Evolutionary conservation across 2,113 vertebrate genomes (phyloP).

Genomic region (Elephantulus edwardii): DNA sequence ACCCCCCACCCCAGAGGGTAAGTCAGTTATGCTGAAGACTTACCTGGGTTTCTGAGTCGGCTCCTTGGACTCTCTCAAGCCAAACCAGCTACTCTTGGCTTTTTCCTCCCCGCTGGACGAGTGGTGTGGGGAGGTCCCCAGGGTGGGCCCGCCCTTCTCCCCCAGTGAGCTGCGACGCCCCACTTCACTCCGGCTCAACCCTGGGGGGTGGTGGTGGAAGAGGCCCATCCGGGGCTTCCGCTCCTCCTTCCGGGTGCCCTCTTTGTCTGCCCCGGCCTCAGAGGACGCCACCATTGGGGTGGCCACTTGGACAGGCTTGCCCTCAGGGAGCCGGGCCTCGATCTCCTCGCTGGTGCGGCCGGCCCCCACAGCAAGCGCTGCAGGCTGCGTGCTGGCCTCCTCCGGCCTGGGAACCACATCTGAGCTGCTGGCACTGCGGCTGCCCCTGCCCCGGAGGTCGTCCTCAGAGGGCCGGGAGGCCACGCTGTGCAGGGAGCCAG

Average conservation of each 20-base stretch:
- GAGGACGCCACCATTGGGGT: slow-evolving; percentile 65
- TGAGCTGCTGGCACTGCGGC: neutral
- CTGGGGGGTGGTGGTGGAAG: slow-evolving; percentile 87
- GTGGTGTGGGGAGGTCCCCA: neutral
- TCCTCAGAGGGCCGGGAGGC: slow-evolving; percentile 77
- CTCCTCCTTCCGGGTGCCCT: slow-evolving; percentile 77
- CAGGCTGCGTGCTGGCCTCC: slow-evolving; percentile 49
- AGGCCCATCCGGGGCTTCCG: slow-evolving; percentile 85
- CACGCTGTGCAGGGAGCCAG: slow-evolving; percentile 85
- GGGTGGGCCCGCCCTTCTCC: slow-evolving; percentile 68
- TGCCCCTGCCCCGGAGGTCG: slow-evolving; percentile 39
- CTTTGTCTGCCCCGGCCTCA: slow-evolving; percentile 74
- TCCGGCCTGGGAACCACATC: slow-evolving; percentile 45
- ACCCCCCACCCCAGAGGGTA: neutral
- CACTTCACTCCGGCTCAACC: slow-evolving; percentile 76
- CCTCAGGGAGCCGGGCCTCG: slow-evolving; percentile 64
- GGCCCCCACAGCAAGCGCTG: neutral
- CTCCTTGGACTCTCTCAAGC: slow-evolving; percentile 89
- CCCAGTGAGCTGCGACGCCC: slow-evolving; percentile 78
- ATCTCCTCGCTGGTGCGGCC: slow-evolving; percentile 77
- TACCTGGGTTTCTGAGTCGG: slow-evolving; percentile 92
- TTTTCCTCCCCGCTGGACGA: slow-evolving; percentile 81
- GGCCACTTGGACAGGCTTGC: slow-evolving; percentile 76
- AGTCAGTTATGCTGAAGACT: slow-evolving; percentile 70
- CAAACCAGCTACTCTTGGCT: slow-evolving; percentile 89